Base-by-base conservation (phyloP, 2,888 invertebrate genomes). In the Drosophila buzzatii region DNA sequence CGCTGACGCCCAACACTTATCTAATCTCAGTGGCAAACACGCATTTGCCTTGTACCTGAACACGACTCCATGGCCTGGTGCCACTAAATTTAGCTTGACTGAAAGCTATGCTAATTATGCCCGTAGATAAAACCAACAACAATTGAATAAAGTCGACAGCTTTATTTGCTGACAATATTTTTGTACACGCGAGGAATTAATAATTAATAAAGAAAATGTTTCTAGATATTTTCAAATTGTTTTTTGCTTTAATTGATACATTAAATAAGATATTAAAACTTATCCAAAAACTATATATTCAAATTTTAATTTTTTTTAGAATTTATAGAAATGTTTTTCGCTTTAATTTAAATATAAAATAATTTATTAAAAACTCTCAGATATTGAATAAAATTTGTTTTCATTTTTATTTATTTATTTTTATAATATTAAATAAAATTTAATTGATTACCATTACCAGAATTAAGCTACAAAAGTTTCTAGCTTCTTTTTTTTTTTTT, bases 21-120 rank as follows among this genome's bases (percentile, higher is more conserved):
- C 85, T 82, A 71, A 82, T 82, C 80, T 64, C 16, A 35, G 27
- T 39, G 14, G 10, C 41, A n/a, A 59, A 68, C 64, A 64, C 53
- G 57, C 39, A 16, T 33, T 2, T 31, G 39, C n/a, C 52, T 45
- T 44, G 23, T 57, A 42, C 56, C 49, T 58, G 66, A 41, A 20
- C 62, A 70, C 42, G 59, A 60, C 70, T 63, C 45, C 58, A 63
- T 57, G 31, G 64, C 66, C 55, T 35, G 47, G 8, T 44, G 4
- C 0, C 9, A 66, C 58, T 76, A 64, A 62, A 79, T 65, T 62
- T 71, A 81, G 73, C 47, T 57, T n/a, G 20, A 10, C 33, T 51
- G 53, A 74, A 57, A 37, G 35, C 49, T 16, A 66, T 16, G 51
- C 35, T 37, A 56, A 67, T 69, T 60, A 74, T 65, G 64, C 51